Conservation (phyloP, 2,888 invertebrate species). For the Platycnemis pennipes region DNA sequence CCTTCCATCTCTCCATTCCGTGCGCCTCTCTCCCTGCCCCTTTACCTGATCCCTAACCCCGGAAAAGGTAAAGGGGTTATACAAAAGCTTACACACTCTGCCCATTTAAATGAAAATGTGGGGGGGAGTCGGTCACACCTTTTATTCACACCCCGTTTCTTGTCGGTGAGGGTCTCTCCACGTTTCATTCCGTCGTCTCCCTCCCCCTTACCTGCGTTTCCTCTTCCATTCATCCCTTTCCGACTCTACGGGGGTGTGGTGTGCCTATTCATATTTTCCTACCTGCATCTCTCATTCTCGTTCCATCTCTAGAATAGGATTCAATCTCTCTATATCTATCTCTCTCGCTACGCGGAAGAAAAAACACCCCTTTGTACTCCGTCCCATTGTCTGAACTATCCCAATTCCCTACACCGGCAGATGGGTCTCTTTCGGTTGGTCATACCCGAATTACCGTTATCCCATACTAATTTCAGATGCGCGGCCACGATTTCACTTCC, state of each 20-base stretch:
- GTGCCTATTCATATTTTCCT: background rate
- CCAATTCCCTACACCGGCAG: background rate
- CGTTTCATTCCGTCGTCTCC: background rate
- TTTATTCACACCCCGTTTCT: constrained; percentile 29
- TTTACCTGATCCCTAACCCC: background rate
- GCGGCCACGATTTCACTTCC: background rate
- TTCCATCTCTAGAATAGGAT: background rate
- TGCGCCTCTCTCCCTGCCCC: background rate
- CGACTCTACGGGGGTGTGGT: background rate
- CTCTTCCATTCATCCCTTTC: background rate
- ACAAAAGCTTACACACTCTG: background rate
- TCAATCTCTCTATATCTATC: background rate
- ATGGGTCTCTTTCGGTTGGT: background rate
- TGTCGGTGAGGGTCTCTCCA: background rate
- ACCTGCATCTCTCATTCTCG: background rate
- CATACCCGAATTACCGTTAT: background rate
- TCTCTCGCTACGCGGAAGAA: background rate
- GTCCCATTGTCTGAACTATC: background rate
- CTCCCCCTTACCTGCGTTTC: background rate
- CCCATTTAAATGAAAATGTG: constrained; percentile 50
- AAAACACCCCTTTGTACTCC: background rate
- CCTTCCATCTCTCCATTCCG: background rate
- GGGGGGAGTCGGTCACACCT: constrained; percentile 31
- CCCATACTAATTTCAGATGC: background rate
- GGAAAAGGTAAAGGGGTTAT: constrained; percentile 13